phyloP scores from a whole-genome alignment of 2,113 vertebrate species.

The Perccottus glenii region DNA sequence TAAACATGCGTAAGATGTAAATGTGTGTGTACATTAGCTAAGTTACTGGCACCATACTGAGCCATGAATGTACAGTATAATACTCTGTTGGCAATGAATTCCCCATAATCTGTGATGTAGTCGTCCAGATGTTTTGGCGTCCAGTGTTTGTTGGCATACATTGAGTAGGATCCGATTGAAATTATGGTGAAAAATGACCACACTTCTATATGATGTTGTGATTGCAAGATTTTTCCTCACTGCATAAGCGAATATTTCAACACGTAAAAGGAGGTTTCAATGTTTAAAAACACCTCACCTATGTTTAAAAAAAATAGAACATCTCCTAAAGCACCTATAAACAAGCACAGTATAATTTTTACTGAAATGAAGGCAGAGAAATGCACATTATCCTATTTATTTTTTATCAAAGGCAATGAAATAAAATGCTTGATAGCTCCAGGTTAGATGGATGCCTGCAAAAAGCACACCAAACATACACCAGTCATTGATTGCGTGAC shows the following conservation, averaged over 20 bases:
- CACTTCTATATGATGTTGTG: conserved; percentile 35
- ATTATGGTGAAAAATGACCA: conserved; percentile 10
- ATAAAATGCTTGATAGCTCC: not conserved
- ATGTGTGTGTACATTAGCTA: conserved; percentile 64
- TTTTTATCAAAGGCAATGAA: not conserved
- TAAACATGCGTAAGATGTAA: conserved; percentile 55
- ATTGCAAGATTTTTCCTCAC: conserved; percentile 23
- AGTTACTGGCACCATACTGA: conserved; percentile 57
- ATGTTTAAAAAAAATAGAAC: conserved; percentile 3
- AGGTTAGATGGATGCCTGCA: not conserved
- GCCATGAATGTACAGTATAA: conserved; percentile 67
- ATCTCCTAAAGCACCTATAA: conserved; percentile 1
- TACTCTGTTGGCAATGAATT: conserved; percentile 43
- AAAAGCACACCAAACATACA: not conserved
- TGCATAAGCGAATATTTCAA: conserved; percentile 13
- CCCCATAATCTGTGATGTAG: conserved; percentile 52
- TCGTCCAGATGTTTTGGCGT: conserved; percentile 48
- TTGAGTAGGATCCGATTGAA: conserved; percentile 24
- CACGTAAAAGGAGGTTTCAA: not conserved
- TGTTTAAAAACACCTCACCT: conserved; percentile 5
- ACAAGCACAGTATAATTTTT: conserved; percentile 40
- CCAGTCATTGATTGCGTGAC: not conserved
- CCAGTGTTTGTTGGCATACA: conserved; percentile 39
- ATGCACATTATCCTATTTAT: conserved; percentile 1
- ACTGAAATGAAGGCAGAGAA: conserved; percentile 5